Base-by-base conservation (phyloP, 64 coral and sea anemone genomes). In the Platygyra sinensis region DNA sequence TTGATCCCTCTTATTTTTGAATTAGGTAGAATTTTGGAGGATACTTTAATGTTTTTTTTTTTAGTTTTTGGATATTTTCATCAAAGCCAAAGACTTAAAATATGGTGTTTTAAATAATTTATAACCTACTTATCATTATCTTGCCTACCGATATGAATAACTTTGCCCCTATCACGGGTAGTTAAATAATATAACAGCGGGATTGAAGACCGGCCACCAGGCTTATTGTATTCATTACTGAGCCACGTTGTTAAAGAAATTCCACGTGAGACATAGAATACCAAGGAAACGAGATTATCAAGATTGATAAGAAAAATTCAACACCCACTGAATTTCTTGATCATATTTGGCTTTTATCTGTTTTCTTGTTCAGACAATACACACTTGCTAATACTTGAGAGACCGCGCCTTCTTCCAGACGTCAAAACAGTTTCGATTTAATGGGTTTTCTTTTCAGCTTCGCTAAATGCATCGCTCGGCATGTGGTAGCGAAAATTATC, bases 401-500 rank as follows among this genome's bases (percentile, higher is more conserved):
- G 49, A 85, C 31, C 33, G 18, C 31, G 61, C 67, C 60, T 67
- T 62, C 3, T 46, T 81, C 12, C 30, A 67, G 36, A 46, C 19
- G 81, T 85, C 81, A 85, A 85, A 85, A 85, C 81, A 85, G 38
- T 69, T 85, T 72, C 62, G 38, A 71, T 51, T 63, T 61, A 85
- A 85, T 85, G 3, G 62, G 46, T 71, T 83, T 85, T 22, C 38
- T 69, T 71, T 85, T 71, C 38, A 85, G 19, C 33, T 46, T 24
- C 36, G 81, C 81, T 85, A 85, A 71, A 63, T 71, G 42, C 38
- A 15, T 16, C 60, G 27, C 81, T 27, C 81, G 3, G 61, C 60
- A 28, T 85, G 81, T 28, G 81, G 81, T 85, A 46, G 46, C 24
- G 60, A 69, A 85, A 85, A 85, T 85, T 14, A 71, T 39, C 81